These are phyloP conservation scores for Nysson spinosus DNA, from an alignment of 2,888 invertebrate genomes.

Conservation along the genomic window DNA sequence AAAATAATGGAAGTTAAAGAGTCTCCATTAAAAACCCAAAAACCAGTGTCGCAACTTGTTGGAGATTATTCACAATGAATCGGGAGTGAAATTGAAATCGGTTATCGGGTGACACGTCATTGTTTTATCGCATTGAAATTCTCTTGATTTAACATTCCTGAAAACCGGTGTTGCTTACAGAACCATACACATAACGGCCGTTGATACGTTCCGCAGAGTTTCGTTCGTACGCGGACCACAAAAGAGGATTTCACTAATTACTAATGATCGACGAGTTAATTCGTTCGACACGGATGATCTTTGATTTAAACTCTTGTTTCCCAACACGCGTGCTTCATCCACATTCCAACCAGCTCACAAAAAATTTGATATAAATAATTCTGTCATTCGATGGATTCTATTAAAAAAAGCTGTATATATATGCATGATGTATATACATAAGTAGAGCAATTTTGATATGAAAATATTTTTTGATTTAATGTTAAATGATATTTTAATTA, in stretches of 20 bases:
- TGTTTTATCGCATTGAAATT: slow-evolving; percentile 23
- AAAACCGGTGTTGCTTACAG: neutral
- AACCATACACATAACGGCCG: slow-evolving; percentile 4
- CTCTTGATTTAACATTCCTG: slow-evolving; percentile 17
- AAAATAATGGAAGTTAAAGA: too few species aligned
- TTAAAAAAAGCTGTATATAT: too few species aligned
- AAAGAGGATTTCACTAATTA: slow-evolving; percentile 24
- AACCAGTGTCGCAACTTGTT: too few species aligned
- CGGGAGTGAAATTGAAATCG: slow-evolving; percentile 32
- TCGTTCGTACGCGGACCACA: neutral
- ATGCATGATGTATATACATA: too few species aligned
- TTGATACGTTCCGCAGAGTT: slow-evolving; percentile 11
- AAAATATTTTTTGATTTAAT: too few species aligned
- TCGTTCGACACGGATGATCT: neutral
- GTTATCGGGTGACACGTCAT: slow-evolving; percentile 9
- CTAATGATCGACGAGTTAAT: slow-evolving; percentile 24
- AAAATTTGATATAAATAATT: too few species aligned
- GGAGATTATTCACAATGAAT: slow-evolving; percentile 20
- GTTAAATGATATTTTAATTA: too few species aligned
- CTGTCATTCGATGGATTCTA: too few species aligned
- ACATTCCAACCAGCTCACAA: too few species aligned
- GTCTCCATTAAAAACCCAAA: too few species aligned
- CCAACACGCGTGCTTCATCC: neutral
- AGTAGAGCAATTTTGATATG: too few species aligned
- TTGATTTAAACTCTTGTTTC: slow-evolving; percentile 7